phyloP scores from a whole-genome alignment of 2,888 invertebrate species.

The Stomorhina lunata region DNA sequence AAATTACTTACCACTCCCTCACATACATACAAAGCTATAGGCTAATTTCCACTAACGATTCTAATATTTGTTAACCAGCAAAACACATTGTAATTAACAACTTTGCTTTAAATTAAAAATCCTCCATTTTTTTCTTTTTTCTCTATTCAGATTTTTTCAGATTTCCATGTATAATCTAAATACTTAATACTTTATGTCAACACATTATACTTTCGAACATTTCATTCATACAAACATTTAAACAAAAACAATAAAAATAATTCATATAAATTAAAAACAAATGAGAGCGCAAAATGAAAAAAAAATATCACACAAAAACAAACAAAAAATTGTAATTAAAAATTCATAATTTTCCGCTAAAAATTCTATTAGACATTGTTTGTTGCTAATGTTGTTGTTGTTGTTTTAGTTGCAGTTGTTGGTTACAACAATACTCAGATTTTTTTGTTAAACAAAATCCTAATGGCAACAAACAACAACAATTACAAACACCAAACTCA shows the following conservation, averaged over 20 bases:
- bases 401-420: background rate
- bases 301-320: no score
- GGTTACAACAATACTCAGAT: no score
- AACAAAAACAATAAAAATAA: conserved; percentile 45
- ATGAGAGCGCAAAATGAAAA: background rate
- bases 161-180: conserved; percentile 11
- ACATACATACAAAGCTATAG: no score
- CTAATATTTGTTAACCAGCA: no score
- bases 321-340: conserved; percentile 55
- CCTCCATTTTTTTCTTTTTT: background rate
- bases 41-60: no score
- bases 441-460: conserved; percentile 47
- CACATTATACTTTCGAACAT: conserved; percentile 3
- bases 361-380: conserved; percentile 57
- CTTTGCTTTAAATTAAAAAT: background rate
- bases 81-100: background rate
- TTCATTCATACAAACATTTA: conserved; percentile 17
- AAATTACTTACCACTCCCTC: no score
- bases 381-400: no score
- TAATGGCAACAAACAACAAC: conserved; percentile 29
- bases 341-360: conserved; percentile 64
- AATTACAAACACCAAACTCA: conserved; percentile 26
- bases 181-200: conserved; percentile 45
- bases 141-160: no score
- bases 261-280: conserved; percentile 24